A percentile compares a stretch with the other conserved stretches of the same genome.
phyloP scores from a whole-genome alignment of 2,797 vertebrate species.

The Neomorphus geoffroyi region DNA sequence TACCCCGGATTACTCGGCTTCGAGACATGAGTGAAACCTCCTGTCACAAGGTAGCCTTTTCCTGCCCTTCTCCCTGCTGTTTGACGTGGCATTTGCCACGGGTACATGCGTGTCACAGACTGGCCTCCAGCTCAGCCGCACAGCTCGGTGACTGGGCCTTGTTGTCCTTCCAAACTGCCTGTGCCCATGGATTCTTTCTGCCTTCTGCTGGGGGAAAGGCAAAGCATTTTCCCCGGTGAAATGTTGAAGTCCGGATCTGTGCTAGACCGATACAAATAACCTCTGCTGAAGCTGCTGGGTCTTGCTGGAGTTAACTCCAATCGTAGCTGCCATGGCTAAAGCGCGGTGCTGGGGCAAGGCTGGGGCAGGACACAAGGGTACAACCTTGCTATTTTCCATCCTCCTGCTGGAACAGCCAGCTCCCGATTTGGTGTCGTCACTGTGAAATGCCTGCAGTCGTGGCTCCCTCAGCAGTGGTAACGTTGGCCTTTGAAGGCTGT shows the following conservation, averaged over 20 bases:
- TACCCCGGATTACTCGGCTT: slow-evolving; percentile 80
- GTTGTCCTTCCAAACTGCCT: background rate
- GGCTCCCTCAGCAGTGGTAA: background rate
- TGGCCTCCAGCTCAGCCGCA: background rate
- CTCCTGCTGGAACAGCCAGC: background rate
- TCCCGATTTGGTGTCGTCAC: background rate
- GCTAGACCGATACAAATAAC: too few relatives aligned
- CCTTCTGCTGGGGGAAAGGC: background rate
- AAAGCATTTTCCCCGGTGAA: background rate
- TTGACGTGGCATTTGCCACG: background rate
- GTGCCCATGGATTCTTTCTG: background rate
- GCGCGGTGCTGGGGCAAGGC: background rate
- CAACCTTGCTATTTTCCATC: background rate
- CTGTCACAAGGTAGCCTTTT: slow-evolving; percentile 82
- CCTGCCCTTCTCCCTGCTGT: background rate
- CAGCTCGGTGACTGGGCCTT: background rate
- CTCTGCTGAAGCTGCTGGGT: background rate
- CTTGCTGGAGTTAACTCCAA: background rate
- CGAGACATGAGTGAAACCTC: slow-evolving; percentile 80
- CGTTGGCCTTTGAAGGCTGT: background rate
- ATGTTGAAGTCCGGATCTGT: too few relatives aligned
- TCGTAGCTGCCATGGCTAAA: background rate
- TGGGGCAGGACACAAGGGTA: background rate
- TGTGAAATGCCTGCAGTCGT: background rate
- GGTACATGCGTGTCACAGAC: background rate